Conservation (phyloP, 2,113 vertebrate species). For the Callipepla squamata region DNA sequence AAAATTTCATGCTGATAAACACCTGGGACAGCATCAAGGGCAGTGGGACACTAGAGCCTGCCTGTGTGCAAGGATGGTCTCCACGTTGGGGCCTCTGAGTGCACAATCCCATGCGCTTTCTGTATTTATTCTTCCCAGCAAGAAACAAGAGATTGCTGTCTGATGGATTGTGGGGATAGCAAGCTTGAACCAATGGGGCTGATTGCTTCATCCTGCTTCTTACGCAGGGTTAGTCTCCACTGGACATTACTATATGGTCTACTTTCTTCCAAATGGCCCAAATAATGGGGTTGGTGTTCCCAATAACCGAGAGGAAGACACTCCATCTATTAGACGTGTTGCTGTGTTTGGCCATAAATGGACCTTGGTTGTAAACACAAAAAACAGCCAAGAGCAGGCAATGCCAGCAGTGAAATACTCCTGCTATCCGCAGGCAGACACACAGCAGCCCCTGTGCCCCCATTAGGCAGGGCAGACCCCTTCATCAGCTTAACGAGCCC, state of each 20-base stretch:
- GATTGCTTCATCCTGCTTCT: neutral
- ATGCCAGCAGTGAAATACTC: neutral
- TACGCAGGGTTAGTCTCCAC: fast-evolving
- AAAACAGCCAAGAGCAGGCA: neutral
- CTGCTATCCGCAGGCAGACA: neutral
- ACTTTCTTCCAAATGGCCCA: neutral
- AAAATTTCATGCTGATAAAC: neutral
- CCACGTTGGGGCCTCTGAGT: fast-evolving
- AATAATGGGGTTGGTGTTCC: neutral
- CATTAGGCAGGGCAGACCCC: conserved; percentile 26
- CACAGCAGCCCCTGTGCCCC: neutral
- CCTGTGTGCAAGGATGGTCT: neutral
- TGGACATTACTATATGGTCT: too few relatives aligned
- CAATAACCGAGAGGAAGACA: neutral
- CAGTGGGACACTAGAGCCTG: fast-evolving
- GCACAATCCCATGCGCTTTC: fast-evolving
- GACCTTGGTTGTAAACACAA: neutral
- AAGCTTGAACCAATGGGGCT: fast-evolving
- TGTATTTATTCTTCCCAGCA: neutral
- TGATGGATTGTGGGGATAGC: fast-evolving
- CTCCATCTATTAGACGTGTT: fast-evolving
- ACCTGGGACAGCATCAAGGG: neutral
- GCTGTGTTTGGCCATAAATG: neutral
- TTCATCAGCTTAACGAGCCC: conserved; percentile 70
- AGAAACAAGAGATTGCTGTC: neutral